phyloP scores from a whole-genome alignment of 92 coral and sea anemone species.

The Desmophyllum pertusum region DNA sequence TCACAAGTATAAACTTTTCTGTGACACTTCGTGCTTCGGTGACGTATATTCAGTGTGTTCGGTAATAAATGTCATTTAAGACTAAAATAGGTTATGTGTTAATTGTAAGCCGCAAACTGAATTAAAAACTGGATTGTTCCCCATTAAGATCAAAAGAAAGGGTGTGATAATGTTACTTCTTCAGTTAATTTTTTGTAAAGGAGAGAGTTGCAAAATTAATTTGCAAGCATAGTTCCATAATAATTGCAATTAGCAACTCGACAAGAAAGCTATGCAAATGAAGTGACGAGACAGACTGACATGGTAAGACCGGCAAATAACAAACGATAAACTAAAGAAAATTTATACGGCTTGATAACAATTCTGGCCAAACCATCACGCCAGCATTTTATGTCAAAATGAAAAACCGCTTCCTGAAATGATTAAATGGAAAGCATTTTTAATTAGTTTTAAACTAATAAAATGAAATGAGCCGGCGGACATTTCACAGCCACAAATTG shows the following conservation, averaged over 20 bases:
- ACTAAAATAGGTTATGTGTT: background rate
- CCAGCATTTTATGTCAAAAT: background rate
- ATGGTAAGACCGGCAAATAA: background rate
- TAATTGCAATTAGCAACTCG: conserved; percentile 8
- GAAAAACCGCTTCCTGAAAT: conserved; percentile 16
- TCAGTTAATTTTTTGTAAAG: background rate
- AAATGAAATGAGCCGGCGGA: conserved; percentile 12
- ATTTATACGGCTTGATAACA: background rate
- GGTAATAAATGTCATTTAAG: background rate
- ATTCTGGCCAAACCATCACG: background rate
- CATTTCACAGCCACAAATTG: background rate
- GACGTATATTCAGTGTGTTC: background rate
- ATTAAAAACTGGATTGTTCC: background rate
- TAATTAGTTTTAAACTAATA: conserved; percentile 13
- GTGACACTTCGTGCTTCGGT: background rate
- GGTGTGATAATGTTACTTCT: background rate
- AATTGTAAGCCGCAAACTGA: background rate
- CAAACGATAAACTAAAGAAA: too few species aligned
- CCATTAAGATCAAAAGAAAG: background rate
- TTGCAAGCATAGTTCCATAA: background rate
- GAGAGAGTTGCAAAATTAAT: conserved; percentile 4
- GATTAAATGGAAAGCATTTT: background rate
- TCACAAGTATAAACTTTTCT: background rate
- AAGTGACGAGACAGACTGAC: background rate
- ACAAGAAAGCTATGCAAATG: background rate